Base-by-base conservation (phyloP, 2,113 vertebrate genomes). In the Ia io region DNA sequence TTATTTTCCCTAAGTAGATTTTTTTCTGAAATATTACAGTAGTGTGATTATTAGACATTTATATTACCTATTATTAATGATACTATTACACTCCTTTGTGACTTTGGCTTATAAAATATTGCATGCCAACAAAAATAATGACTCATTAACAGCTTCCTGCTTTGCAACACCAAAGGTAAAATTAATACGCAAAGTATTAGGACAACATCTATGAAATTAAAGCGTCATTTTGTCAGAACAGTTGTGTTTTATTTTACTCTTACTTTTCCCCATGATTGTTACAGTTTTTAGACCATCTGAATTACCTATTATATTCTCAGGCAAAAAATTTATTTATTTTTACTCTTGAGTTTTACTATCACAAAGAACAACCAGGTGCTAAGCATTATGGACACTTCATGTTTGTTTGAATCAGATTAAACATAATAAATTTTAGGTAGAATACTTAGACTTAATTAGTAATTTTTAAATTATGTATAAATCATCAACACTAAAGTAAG, bases 81-180 rank as follows among this genome's bases (percentile, higher is more conserved):
- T 32, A 61, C 78, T 22, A 56, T 56, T n/a, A 59, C 0, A 93
- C 6, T 56, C 1, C 14, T 88, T 59, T 91, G n/a, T 71, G 44
- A 74, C 42, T 67, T 63, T 91, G 14, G 12, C 49, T 88, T 85
- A 93, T 10, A 94, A 91, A 95, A 44, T 77, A 87, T 35, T 91
- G 20, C 5, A 67, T 9, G 12, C 76, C 70, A 93, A 77, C 11
- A 90, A 17, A 89, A 69, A 56, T 44, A 71, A 84, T 70, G 42
- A 79, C 73, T 84, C 56, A 2, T n/a, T 80, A 71, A 28, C 8
- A 95, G 56, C 6, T 82, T 80, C 17, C 17, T 23, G 25, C 20
- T 18, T 92, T 61, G 30, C 32, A 47, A 70, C 14, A 77, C 5
- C 40, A 78, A 69, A 86, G 84, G 49, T 80, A 35, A 95, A 80